These are phyloP conservation scores for Dryococelus australis DNA, from an alignment of 2,888 invertebrate genomes.

Conservation along the genomic window DNA sequence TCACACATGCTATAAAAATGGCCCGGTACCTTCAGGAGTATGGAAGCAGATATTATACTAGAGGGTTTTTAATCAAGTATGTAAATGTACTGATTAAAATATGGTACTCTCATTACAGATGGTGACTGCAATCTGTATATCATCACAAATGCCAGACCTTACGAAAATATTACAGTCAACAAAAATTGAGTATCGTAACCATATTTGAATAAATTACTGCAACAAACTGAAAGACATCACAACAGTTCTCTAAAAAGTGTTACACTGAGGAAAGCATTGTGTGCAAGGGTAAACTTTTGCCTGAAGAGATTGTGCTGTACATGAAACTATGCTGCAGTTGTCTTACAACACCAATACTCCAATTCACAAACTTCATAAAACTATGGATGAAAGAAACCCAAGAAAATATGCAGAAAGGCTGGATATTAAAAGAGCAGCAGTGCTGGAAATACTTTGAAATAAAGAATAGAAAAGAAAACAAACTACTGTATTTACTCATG, in stretches of 20 bases:
- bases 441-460: not conserved
- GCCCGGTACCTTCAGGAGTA: not conserved
- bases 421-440: not conserved
- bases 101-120: slow-evolving; percentile 33
- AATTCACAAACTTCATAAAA: slow-evolving; percentile 19
- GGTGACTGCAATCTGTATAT: not conserved
- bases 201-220: slow-evolving; percentile 12
- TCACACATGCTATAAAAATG: not conserved
- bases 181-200: slow-evolving; percentile 5
- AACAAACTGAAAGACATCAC: slow-evolving; percentile 30
- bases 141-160: not conserved
- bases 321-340: slow-evolving; percentile 32
- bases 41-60: slow-evolving; percentile 33
- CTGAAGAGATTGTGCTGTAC: slow-evolving; percentile 34
- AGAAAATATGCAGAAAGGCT: not conserved
- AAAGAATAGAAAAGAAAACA: not conserved
- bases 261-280: not conserved
- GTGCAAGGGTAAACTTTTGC: slow-evolving; percentile 37
- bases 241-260: not conserved
- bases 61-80: slow-evolving; percentile 41
- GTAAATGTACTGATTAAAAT: slow-evolving; percentile 39
- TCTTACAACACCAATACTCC: slow-evolving; percentile 30
- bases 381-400: not conserved
- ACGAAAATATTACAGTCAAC: not conserved
- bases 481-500: too few relatives aligned